Evolutionary conservation across 2,113 vertebrate species (phyloP), one percentile per base, ranked within the genome.

Genomic region (Piaya cayana): DNA sequence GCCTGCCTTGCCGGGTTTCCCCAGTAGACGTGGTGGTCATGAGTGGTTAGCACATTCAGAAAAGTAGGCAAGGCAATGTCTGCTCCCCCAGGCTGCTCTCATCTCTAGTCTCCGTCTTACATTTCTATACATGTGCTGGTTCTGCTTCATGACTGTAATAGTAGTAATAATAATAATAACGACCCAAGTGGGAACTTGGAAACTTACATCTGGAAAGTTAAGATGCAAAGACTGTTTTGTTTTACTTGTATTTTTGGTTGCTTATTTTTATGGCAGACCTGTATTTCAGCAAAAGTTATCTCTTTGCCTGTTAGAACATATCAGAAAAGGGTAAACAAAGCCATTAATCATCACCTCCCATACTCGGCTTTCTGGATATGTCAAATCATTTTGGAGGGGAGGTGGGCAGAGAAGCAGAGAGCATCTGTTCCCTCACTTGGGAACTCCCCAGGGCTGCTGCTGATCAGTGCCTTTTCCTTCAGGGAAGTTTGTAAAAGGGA

Each of bases 151-250:
- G 67, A 77, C 87, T 90, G 92, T 84, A 82, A 91, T 89, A 89
- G 82, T 93, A 92, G 59, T 92, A 89, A 77, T 82, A 86, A 87
- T 80, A 88, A 91, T 65, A 96, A 95, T 32, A 84, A 84, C 69
- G 81, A 79, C 79, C 75, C 92, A 76, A 88, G 50, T 83, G 88
- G 79, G 88, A 94, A 50, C 86, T 81, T 59, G 70, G 86, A 86
- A 92, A 80, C 86, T 72, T 85, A 74, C 50, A 69, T 95, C 95
- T 97, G 95, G 88, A 93, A 95, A 97, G 90, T 95, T 93, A 83
- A 69, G 85, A 72, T 3, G 8, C 3, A 7, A 79, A 95, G 58
- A 25, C 56, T 80, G 37, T 80, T 96, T 50, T 36, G 39, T 90
- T 93, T 95, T 52, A 89, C 75, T 82, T 77, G 67, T 77, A 10